Evolutionary conservation across 2,113 vertebrate species (phyloP).

Genomic region (Nanorana parkeri): DNA sequence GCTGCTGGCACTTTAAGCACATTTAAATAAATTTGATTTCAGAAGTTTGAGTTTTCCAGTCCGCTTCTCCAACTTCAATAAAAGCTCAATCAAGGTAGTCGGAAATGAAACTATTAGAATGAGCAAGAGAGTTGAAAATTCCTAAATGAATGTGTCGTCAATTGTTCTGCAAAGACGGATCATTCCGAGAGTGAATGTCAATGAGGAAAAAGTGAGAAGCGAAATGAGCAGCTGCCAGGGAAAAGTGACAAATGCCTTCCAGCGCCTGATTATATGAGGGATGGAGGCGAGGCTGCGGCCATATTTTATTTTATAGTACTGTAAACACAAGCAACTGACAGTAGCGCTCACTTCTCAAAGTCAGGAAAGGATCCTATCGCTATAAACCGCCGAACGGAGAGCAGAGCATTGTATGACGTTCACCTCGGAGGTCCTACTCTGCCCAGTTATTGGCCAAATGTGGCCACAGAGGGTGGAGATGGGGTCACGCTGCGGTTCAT

Average conservation of each 20-base stretch:
- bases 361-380: too few species aligned
- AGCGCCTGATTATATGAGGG: constrained; percentile 12
- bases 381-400: too few species aligned
- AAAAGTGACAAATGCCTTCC: not conserved
- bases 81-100: constrained; percentile 19
- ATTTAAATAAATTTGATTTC: constrained; percentile 18
- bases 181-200: constrained; percentile 17
- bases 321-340: not conserved
- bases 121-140: constrained; percentile 36
- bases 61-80: not conserved
- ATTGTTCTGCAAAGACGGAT: constrained; percentile 33
- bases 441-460: too few species aligned
- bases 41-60: constrained; percentile 2
- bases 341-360: too few species aligned
- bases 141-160: constrained; percentile 35
- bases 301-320: not conserved
- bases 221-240: constrained; percentile 27
- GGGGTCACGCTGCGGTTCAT: too few species aligned
- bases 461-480: too few species aligned
- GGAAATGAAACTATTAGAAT: constrained; percentile 35
- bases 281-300: not conserved
- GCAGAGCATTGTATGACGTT: too few species aligned
- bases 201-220: constrained; percentile 13
- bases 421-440: too few species aligned
- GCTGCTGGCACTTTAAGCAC: not conserved